Evolutionary conservation across 2,888 invertebrate species (phyloP), one percentile per base, ranked within the genome.

Genomic region (Nymphalis urticae): DNA sequence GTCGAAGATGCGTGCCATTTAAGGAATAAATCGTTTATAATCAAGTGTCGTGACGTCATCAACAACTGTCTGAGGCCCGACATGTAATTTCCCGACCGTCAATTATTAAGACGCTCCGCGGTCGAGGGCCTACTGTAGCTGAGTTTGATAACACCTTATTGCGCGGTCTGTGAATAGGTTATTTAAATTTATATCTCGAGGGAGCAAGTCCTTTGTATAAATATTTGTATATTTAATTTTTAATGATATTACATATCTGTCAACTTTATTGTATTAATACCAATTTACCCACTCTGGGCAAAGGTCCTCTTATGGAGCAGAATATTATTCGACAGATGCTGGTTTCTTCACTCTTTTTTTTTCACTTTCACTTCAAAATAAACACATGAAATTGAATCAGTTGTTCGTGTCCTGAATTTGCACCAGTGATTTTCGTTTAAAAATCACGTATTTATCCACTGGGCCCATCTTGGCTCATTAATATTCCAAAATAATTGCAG

Each of bases 61-160:
- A 89, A 87, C 91, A 91, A 92, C 89, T 92, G 91, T 92, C 92
- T 90, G 82, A 82, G 80, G 82, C 80, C 80, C 86, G 92, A 91
- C 92, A 84, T 90, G 91, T 91, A 92, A 92, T 92, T 92, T 92
- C 92, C 91, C 88, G 83, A 80, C 86, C 86, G 90, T 91, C 92
- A 92, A 92, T 92, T 92, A 90, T 91, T 85, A 88, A 84, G 83
- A 82, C 79, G 75, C 79, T 77, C 78, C 85, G 86, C 86, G 86
- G 87, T 86, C 84, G 86, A 86, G 85, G 76, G 83, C 83, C 83
- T 83, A 81, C 85, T 85, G 85, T 81, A 85, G 82, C 85, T 85
- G 82, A 83, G 81, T 82, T 86, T 85, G 86, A 87, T 90, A 87
- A 85, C 83, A 85, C 85, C 86, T 85, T 86, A 84, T 83, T 77